Evolutionary conservation across 1,140 invertebrate genomes (phyloP).

Genomic region (Tetramorium parvispinum): DNA sequence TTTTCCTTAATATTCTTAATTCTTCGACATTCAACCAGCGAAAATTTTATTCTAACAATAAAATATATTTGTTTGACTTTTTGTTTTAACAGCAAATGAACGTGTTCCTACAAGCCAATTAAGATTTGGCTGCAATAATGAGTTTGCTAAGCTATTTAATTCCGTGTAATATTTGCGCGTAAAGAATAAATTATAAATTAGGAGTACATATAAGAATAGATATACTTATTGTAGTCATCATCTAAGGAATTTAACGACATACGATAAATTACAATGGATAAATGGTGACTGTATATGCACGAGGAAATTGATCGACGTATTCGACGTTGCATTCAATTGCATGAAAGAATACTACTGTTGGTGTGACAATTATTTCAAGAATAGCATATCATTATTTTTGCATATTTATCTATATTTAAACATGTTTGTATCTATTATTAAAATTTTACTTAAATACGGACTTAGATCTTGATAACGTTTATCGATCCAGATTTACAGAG

Average conservation of each 20-base stretch:
- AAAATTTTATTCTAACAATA: too few relatives aligned
- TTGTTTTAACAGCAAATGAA: background rate
- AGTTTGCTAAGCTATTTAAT: too few relatives aligned
- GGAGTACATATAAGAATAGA: background rate
- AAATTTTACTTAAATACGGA: background rate
- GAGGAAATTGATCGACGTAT: background rate
- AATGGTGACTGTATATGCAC: background rate
- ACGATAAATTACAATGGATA: background rate
- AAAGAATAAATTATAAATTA: too few relatives aligned
- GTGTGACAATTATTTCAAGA: conserved; percentile 24
- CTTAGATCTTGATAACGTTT: background rate
- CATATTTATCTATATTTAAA: background rate
- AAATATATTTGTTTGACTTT: too few relatives aligned
- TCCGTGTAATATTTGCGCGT: too few relatives aligned
- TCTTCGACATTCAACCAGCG: too few relatives aligned
- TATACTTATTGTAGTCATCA: conserved; percentile 12
- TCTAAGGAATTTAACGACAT: background rate
- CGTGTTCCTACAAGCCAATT: background rate
- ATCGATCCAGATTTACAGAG: conserved; percentile 14
- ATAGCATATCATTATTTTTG: background rate
- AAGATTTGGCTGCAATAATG: too few relatives aligned
- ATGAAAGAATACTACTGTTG: conserved; percentile 34
- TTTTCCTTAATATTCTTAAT: background rate
- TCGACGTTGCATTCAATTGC: conserved; percentile 31
- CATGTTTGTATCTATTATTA: background rate